phyloP scores from a whole-genome alignment of 2,888 invertebrate species.

The Mycogona germanica region DNA sequence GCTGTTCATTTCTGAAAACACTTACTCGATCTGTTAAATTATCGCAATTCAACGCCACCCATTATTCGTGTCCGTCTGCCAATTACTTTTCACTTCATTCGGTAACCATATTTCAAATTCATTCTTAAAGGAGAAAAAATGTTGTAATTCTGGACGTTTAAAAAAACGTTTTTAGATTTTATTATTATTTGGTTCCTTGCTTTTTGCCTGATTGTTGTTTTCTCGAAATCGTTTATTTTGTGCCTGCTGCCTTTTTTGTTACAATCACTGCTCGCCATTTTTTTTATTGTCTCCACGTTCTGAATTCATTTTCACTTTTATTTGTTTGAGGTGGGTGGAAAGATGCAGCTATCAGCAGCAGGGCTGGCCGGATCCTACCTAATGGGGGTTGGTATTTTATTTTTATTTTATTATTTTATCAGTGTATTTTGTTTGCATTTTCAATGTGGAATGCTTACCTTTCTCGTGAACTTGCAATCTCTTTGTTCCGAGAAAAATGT shows the following conservation, averaged over 20 bases:
- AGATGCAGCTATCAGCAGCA: conserved; percentile 43
- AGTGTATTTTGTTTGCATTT: too few relatives aligned
- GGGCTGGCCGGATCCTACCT: conserved; percentile 28
- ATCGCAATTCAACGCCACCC: too few relatives aligned
- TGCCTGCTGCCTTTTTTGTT: neutral
- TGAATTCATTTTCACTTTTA: conserved; percentile 11
- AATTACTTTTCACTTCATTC: too few relatives aligned
- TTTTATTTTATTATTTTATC: conserved; percentile 12
- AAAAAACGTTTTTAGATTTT: neutral
- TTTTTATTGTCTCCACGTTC: conserved; percentile 10
- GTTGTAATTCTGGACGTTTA: too few relatives aligned
- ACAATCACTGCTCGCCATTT: conserved; percentile 7
- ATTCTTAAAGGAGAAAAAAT: too few relatives aligned
- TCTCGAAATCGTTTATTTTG: conserved; percentile 8
- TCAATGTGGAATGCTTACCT: too few relatives aligned
- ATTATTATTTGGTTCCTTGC: neutral
- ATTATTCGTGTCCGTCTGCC: too few relatives aligned
- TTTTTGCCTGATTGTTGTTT: neutral
- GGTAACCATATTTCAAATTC: too few relatives aligned
- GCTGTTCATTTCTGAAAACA: too few relatives aligned
- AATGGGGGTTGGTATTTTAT: conserved; percentile 29
- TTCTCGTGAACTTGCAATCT: too few relatives aligned
- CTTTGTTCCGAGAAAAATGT: too few relatives aligned
- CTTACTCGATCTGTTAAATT: too few relatives aligned
- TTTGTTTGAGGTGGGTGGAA: conserved; percentile 42